phyloP scores from a whole-genome alignment of 2,113 vertebrate species.

The Nycticorax nycticorax region DNA sequence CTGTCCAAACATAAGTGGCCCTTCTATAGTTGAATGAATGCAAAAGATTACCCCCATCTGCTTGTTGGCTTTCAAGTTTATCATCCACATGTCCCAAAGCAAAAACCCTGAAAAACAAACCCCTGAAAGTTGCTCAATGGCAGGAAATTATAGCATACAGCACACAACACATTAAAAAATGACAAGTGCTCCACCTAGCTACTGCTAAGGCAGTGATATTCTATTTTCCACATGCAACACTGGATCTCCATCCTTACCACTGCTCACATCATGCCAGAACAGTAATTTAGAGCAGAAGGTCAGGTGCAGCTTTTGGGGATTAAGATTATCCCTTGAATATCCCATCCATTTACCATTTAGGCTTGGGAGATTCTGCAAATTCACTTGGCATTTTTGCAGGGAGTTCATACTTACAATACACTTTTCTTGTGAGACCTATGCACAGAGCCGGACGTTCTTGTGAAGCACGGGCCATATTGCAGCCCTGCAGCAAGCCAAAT shows the following conservation, averaged over 20 bases:
- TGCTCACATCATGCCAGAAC: rapidly evolving
- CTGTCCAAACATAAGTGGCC: neutral
- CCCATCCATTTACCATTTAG: neutral
- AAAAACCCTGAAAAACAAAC: neutral
- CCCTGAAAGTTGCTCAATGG: neutral
- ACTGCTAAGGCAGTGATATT: neutral
- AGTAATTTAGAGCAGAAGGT: neutral
- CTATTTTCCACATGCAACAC: neutral
- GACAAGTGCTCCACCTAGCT: neutral
- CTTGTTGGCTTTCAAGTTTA: neutral
- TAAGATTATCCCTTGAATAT: neutral
- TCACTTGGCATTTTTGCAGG: neutral
- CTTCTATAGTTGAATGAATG: neutral
- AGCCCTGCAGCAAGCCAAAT: neutral
- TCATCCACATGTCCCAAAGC: neutral
- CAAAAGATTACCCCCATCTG: neutral
- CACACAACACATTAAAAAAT: neutral
- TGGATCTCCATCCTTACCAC: neutral
- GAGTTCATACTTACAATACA: neutral
- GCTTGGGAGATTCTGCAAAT: neutral
- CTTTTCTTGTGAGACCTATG: neutral
- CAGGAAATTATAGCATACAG: neutral
- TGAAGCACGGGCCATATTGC: neutral
- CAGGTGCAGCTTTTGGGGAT: neutral
- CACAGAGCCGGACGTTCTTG: neutral